phyloP scores from a whole-genome alignment of 2,888 invertebrate genomes.

The Philopedon plagiatum region DNA sequence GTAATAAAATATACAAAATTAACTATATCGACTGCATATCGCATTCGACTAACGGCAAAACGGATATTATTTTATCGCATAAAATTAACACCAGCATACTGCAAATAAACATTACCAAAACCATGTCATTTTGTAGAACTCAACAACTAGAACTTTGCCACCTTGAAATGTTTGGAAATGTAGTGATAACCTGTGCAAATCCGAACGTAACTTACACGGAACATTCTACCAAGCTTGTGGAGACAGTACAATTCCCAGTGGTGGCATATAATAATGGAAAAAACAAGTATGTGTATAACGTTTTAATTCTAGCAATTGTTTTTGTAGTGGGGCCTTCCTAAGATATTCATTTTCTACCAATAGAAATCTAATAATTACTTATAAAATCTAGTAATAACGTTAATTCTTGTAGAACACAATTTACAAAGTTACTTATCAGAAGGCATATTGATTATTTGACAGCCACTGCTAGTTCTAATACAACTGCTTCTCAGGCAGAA shows the following conservation, averaged over 20 bases:
- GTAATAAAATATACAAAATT: slow-evolving; percentile 28
- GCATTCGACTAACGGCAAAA: slow-evolving; percentile 53
- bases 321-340: too few relatives aligned
- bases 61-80: slow-evolving; percentile 58
- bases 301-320: too few relatives aligned
- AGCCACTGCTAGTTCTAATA: too few relatives aligned
- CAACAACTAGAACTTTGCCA: slow-evolving; percentile 62
- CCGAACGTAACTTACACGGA: slow-evolving; percentile 6
- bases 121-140: slow-evolving; percentile 52
- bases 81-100: slow-evolving; percentile 55
- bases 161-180: slow-evolving; percentile 64
- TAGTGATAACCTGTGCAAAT: slow-evolving; percentile 60
- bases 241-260: slow-evolving; percentile 13
- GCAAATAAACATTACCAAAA: slow-evolving; percentile 51
- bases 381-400: too few relatives aligned
- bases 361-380: too few relatives aligned
- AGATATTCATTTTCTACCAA: too few relatives aligned
- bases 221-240: not conserved
- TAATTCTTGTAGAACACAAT: too few relatives aligned
- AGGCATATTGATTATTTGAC: too few relatives aligned
- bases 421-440: too few relatives aligned
- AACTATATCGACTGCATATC: slow-evolving; percentile 55
- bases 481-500: too few relatives aligned
- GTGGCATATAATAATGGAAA: not conserved
- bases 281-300: slow-evolving; percentile 5